phyloP scores from a whole-genome alignment of 2,113 vertebrate species.

The Empidonax traillii region DNA sequence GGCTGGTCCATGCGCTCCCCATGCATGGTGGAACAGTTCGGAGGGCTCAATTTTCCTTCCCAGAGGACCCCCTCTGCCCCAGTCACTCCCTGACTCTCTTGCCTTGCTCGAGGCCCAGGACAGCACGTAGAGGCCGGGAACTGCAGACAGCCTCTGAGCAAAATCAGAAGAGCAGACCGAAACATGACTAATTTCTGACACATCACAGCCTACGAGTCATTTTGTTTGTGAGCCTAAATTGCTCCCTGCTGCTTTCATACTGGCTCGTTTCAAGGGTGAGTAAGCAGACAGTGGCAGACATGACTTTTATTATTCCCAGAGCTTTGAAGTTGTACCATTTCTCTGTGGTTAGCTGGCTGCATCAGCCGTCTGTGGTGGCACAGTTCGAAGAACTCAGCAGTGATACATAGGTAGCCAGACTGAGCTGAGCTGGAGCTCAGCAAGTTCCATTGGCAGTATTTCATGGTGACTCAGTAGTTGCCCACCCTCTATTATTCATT shows the following conservation, averaged over 20 bases:
- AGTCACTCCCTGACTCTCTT: neutral
- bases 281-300: slow-evolving; percentile 42
- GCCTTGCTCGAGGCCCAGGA: neutral
- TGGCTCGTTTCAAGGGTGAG: slow-evolving; percentile 6
- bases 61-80: neutral
- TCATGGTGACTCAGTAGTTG: neutral
- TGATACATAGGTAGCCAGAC: neutral
- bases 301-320: neutral
- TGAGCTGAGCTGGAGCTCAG: neutral
- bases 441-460: neutral
- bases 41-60: neutral
- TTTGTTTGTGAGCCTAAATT: neutral
- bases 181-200: slow-evolving; percentile 43
- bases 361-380: neutral
- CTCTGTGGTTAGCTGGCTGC: neutral
- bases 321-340: neutral
- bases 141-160: neutral
- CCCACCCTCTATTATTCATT: neutral
- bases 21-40: fast-evolving
- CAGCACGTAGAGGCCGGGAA: neutral
- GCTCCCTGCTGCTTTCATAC: neutral
- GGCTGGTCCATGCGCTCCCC: fast-evolving
- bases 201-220: neutral
- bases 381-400: neutral
- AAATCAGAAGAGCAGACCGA: neutral